Base-by-base conservation (phyloP, 2,113 vertebrate genomes). In the Triplophysa siluroides region DNA sequence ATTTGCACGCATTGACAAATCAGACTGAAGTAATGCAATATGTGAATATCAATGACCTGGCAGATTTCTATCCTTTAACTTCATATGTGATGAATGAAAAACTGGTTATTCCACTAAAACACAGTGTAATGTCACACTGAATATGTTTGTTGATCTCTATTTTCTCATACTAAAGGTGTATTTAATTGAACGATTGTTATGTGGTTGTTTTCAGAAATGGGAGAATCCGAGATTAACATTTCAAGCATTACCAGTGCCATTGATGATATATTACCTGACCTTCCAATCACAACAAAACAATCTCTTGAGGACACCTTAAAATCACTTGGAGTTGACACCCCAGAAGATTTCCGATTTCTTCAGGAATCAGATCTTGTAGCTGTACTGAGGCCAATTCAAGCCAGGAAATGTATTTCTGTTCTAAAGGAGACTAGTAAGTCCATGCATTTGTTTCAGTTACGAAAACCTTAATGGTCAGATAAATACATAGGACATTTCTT, bases 61-160 rank as follows among this genome's bases (percentile, higher is more conserved):
- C 38, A 81, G 81, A 87, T 62, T 71, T 87, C 23, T 88, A 75
- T 54, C 76, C 75, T 14, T 82, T 86, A 45, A 9, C 81, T 72
- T 82, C 45, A 73, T 84, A 83, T 43, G 70, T 64, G 2, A 80
- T 74, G 19, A 38, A 85, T 72, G 80, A 72, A 81, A 45, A 81
- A 41, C 82, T 81, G 43, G 33, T 87, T 13, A 45, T 85, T 45
- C 87, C 84, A 80, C 24, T 85, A 54, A 83, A 83, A 45, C 75
- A 82, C 71, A 84, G 82, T 67, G 69, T 76, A 10, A 38, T 38
- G 5, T 38, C 33, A 7, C 33, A 38, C 33, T 38, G 6, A 38
- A 7, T 3, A 38, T 38, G 33, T 7, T 38, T 38, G 33, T 7
- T 38, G 33, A 38, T 38, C 33, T 38, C 6, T 7, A 38, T 38